Evolutionary conservation across 1,140 invertebrate genomes (phyloP), one percentile per base, ranked within the genome.

Genomic region (Trissolcus basalis): DNA sequence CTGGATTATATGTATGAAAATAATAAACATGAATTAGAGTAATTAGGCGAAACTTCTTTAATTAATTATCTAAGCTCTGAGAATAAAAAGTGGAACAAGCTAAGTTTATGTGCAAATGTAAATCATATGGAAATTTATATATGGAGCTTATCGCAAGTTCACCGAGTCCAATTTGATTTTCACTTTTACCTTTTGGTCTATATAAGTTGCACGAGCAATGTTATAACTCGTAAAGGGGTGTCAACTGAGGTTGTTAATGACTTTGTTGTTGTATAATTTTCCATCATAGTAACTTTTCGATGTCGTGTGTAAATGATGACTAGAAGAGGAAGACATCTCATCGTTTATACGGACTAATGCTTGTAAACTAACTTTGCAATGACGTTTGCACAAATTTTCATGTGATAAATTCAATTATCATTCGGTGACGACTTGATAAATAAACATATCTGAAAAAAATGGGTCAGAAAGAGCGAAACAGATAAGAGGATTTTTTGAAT

Each of bases 301-400:
- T 91, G 87, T 76, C 92, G 91, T 49, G 89, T 84, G 81, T 91
- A 91, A 8, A 81, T 81, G 81, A 89, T 87, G 73, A 72, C 59
- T 39, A 81, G 44, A 8, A 80, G 77, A 45, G 82, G 76, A 75
- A 88, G 83, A 87, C 82, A 32, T 87, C 76, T 48, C 70, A 78
- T 54, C 79, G 19, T 27, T 27, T 27, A 27, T 27, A 27, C 19
- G 6, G 19, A 27, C 1, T 27, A 27, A 27, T 6, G 19, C 19
- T 27, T 27, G 19, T 64, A 78, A 11, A 90, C 84, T 45, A 93
- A 82, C 61, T 89, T 87, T 1, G 83, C 83, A 81, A 91, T 93
- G 81, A 93, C 92, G 77, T 92, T 90, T 50, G 87, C 86, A 79
- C 93, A 92, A 49, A 93, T 89, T 81, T 94, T 91, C 86, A n/a